Evolutionary conservation across 1,140 invertebrate genomes (phyloP), one percentile per base, ranked within the genome.

Genomic region (Octopus sinensis): DNA sequence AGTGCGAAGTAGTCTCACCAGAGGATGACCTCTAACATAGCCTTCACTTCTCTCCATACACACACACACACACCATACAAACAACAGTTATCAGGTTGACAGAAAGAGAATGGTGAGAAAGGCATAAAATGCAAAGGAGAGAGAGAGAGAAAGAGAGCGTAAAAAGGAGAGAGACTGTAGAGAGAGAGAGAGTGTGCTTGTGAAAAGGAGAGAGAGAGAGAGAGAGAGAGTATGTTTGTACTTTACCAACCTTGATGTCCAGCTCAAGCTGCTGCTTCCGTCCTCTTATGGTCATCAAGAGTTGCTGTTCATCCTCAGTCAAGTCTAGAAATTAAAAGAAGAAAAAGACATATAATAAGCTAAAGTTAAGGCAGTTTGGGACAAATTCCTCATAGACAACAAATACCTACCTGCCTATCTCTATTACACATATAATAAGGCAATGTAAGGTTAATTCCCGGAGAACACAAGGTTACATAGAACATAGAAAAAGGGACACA

Each of bases 211-310:
- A 73, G 13, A 73, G 13, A 73, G 68, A 73, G 13, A 73, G 13
- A 73, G 17, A 12, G 17, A 62, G 17, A 12, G 17, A 62, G 17
- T 12, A 17, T 43, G 30, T 43, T 43, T 43, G 30, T 43, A 43
- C 30, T 43, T 43, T 0, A 82, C 93, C 93, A 91, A 97, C 96
- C 94, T 97, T 95, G 88, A 98, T 98, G 93, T 98, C 96, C 80
- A 96, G 92, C 81, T 97, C 91, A 82, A 98, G 91, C 91, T 97
- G 96, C 82, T 95, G 94, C 92, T 97, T 98, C 87, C 96, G 93
- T 87, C 95, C 93, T 85, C 96, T 93, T 86, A 98, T 96, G 88
- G 96, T 95, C 84, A 95, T 94, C 81, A 98, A 92, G 85, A 96
- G 93, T 90, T 96, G 95, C 88, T 96, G 95, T 90, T 98, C 96